Evolutionary conservation across 1,140 invertebrate species (phyloP).

Genomic region (Hestina assimilis): DNA sequence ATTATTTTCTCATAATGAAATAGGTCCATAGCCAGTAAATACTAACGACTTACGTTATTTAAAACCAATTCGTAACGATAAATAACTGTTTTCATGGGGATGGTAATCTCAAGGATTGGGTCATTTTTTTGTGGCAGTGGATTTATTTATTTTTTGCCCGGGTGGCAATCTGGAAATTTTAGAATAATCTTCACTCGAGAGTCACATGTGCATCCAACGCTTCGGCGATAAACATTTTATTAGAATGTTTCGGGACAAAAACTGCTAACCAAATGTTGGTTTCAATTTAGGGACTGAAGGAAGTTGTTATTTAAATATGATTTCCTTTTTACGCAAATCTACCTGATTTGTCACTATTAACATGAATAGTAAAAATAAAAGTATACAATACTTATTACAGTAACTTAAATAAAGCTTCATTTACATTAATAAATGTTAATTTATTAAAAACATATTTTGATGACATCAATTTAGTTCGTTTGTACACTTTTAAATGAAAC

Average conservation of each 20-base stretch:
- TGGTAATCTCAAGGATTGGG: constrained; percentile 60
- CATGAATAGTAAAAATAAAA: too few species aligned
- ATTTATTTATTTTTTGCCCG: constrained; percentile 70
- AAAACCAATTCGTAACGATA: constrained; percentile 1
- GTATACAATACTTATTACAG: too few species aligned
- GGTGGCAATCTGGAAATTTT: constrained; percentile 76
- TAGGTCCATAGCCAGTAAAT: too few species aligned
- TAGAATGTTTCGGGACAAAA: constrained; percentile 69
- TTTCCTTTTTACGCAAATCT: constrained; percentile 4
- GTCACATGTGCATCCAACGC: constrained; percentile 46
- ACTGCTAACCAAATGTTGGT: constrained; percentile 66
- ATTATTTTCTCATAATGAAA: too few species aligned
- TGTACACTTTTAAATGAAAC: too few species aligned
- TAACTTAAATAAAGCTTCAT: too few species aligned
- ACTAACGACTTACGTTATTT: background rate
- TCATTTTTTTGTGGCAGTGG: constrained; percentile 58
- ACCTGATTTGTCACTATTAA: background rate
- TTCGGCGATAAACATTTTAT: constrained; percentile 73
- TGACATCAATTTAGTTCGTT: too few species aligned
- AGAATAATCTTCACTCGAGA: constrained; percentile 66
- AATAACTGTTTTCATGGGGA: constrained; percentile 31
- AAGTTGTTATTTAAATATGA: constrained; percentile 53
- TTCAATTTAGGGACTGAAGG: constrained; percentile 58
- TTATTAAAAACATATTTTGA: too few species aligned
- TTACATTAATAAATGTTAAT: too few species aligned